Base-by-base conservation (phyloP, 2,113 vertebrate species). In the Bostrychus sinensis region DNA sequence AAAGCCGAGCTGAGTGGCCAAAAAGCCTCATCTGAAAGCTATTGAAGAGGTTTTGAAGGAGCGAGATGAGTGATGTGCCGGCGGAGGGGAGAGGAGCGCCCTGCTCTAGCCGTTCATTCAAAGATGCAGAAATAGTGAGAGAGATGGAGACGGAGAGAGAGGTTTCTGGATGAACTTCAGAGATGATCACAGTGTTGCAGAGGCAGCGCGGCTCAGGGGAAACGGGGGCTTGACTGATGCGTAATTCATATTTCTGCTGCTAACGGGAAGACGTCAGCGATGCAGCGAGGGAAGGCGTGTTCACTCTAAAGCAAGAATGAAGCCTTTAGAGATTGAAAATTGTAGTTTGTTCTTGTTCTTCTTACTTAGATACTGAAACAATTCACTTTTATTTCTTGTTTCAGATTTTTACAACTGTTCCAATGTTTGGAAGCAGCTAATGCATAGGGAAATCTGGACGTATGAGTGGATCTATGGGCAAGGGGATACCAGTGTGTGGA, bases 141-240 rank as follows among this genome's bases (percentile, higher is more conserved):
- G 1, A 36, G 22, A 46, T 5, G 23, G n/a, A 43, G 13, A 3
- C 6, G 2, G 32, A 36, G 32, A n/a, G 30, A 56, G 62, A 10
- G 63, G 56, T 56, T 75, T 76, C 65, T 78, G 77, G 65, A 71
- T 39, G 32, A 81, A 81, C 78, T 81, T 85, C 72, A 76, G 57
- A 72, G 66, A 45, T 48, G 72, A 81, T 77, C 66, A 61, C 56
- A 67, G 66, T 22, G 68, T n/a, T 28, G 56, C 26, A 20, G 56
- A 19, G 62, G 48, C 25, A 42, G 68, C 1, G 66, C 50, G 58
- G 57, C 50, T n/a, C 10, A 11, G 48, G n/a, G 48, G 50, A 34
- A 14, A 34, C 39, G 57, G 48, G 45, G 45, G 20, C 20, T 25
- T 25, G 45, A 13, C 66, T 67, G 65, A 65, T 62, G 66, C 11